phyloP scores from a whole-genome alignment of 2,888 invertebrate genomes.

The Agriopis marginaria region DNA sequence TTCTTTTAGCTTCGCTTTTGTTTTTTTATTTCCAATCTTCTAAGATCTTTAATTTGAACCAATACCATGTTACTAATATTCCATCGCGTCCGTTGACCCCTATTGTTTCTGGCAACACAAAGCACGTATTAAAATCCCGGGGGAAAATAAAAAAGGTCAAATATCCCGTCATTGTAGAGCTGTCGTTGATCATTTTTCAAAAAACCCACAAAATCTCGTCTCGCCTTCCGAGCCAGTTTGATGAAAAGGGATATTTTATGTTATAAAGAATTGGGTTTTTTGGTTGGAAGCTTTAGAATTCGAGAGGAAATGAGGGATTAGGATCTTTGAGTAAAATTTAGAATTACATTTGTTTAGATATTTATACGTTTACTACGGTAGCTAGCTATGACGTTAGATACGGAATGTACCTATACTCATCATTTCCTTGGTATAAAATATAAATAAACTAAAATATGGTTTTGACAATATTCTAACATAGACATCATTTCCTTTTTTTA shows the following conservation, averaged over 20 bases:
- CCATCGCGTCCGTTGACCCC: constrained; percentile 68
- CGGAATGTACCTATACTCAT: too few relatives aligned
- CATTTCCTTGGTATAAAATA: too few relatives aligned
- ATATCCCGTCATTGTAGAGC: constrained; percentile 76
- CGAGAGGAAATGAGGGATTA: constrained; percentile 13
- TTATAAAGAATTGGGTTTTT: constrained; percentile 18
- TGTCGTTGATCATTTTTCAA: constrained; percentile 85
- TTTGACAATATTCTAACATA: too few relatives aligned
- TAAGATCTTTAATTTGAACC: neutral
- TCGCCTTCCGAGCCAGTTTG: constrained; percentile 44
- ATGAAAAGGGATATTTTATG: constrained; percentile 57
- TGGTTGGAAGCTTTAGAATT: constrained; percentile 18
- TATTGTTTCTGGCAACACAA: constrained; percentile 73
- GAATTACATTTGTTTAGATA: neutral
- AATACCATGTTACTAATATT: neutral
- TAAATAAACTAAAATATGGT: too few relatives aligned
- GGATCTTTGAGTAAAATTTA: neutral
- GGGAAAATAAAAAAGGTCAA: constrained; percentile 57
- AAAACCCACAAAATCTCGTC: constrained; percentile 73
- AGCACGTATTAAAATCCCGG: constrained; percentile 56
- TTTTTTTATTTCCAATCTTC: neutral
- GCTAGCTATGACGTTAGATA: too few relatives aligned
- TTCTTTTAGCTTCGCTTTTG: too few relatives aligned
- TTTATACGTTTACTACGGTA: too few relatives aligned
- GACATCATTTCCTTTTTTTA: too few relatives aligned